Percentiles rank a stretch among this genome's conserved stretches.
Conservation (phyloP, 2,888 invertebrate species). For the Teleiodes luculella region DNA sequence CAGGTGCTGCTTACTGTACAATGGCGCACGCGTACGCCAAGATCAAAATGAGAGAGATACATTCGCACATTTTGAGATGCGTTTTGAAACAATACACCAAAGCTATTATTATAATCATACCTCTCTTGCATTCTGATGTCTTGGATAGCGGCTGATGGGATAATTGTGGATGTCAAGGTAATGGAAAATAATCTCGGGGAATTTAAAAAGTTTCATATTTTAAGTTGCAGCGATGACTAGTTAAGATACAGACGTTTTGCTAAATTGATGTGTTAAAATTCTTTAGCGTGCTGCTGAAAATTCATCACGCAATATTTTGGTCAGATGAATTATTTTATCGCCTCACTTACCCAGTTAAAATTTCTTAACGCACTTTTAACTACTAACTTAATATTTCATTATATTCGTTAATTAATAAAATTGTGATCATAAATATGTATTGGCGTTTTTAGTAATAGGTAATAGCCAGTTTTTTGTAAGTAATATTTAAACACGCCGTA, state of each 20-base stretch:
- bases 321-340: too few species aligned
- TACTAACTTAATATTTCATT: too few species aligned
- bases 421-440: too few species aligned
- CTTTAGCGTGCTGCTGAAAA: not conserved
- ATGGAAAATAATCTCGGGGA: not conserved
- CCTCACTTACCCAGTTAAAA: too few species aligned
- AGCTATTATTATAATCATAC: slow-evolving; percentile 12
- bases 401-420: too few species aligned
- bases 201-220: not conserved
- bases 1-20: too few species aligned
- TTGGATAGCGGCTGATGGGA: not conserved
- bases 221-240: not conserved
- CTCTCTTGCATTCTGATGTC: not conserved
- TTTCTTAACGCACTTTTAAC: too few species aligned
- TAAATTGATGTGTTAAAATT: not conserved
- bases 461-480: too few species aligned
- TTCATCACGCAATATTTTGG: not conserved
- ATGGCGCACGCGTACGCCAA: too few species aligned
- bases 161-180: not conserved
- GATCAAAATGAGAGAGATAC: not conserved
- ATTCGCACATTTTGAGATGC: not conserved
- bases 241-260: not conserved
- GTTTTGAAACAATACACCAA: slow-evolving; percentile 13
- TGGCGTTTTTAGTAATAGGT: too few species aligned
- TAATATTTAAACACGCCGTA: too few species aligned